Percentiles rank a stretch among this genome's conserved stretches.
Evolutionary conservation across 2,888 invertebrate genomes (phyloP).

Genomic region (Eupithecia abbreviata): DNA sequence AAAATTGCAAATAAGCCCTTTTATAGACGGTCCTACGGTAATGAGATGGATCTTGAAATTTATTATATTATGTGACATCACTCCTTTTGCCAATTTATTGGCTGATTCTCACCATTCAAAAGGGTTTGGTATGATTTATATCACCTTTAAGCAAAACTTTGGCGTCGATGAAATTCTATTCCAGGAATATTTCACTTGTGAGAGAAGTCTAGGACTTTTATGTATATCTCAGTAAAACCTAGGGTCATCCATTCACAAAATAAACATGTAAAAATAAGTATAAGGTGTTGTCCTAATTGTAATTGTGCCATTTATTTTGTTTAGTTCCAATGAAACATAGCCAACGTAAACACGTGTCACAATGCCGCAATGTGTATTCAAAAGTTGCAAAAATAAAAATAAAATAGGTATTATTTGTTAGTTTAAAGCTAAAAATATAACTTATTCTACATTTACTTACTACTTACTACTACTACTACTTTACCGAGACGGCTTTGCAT

Average conservation of each 20-base stretch:
- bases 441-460: too few species aligned
- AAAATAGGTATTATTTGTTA: too few species aligned
- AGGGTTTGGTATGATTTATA: constrained; percentile 8
- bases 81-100: constrained; percentile 46
- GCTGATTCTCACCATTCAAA: constrained; percentile 31
- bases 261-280: background rate
- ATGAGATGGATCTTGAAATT: constrained; percentile 64
- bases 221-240: background rate
- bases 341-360: too few species aligned
- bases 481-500: too few species aligned
- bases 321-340: too few species aligned
- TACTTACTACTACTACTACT: too few species aligned
- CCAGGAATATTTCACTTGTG: background rate
- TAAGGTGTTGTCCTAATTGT: too few species aligned
- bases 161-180: background rate
- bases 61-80: constrained; percentile 47
- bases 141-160: background rate
- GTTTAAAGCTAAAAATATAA: too few species aligned
- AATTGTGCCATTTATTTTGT: too few species aligned
- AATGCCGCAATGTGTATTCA: too few species aligned
- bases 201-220: background rate
- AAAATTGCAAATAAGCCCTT: constrained; percentile 77
- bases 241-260: background rate
- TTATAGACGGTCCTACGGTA: constrained; percentile 59
- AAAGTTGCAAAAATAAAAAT: too few species aligned